phyloP scores from a whole-genome alignment of 2,113 vertebrate species.

The Hippocampus barbouri region DNA sequence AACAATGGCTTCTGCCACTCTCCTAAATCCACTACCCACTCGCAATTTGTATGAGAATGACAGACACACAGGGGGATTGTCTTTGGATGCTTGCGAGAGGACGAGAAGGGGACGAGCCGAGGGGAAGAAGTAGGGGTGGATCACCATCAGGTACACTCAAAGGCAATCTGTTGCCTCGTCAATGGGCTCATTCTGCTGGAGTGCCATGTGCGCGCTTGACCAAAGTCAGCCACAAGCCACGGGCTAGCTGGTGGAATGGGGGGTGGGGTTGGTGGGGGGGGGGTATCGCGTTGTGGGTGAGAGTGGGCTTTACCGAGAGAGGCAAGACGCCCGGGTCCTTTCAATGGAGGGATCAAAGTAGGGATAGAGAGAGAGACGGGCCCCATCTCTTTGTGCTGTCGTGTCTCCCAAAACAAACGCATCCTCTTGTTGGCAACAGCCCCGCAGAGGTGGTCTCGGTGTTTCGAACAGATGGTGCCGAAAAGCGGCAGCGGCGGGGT shows the following conservation, averaged over 20 bases:
- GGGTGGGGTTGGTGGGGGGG: background rate
- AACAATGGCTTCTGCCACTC: slow-evolving; percentile 64
- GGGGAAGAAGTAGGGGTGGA: slow-evolving; percentile 39
- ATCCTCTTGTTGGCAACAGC: slow-evolving; percentile 52
- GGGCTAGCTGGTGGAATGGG: slow-evolving; percentile 6
- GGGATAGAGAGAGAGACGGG: slow-evolving; percentile 49
- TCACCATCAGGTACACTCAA: slow-evolving; percentile 67
- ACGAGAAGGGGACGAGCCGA: slow-evolving; percentile 13
- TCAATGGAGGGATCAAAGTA: slow-evolving; percentile 64
- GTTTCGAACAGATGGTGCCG: slow-evolving; percentile 58
- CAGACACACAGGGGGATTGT: slow-evolving; percentile 56
- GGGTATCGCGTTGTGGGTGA: background rate
- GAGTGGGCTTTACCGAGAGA: slow-evolving; percentile 7
- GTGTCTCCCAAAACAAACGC: slow-evolving; percentile 66
- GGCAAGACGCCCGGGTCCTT: slow-evolving; percentile 41
- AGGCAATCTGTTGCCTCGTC: slow-evolving; percentile 70
- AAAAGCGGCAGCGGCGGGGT: slow-evolving; percentile 20
- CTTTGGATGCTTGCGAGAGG: slow-evolving; percentile 49
- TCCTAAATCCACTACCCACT: slow-evolving; percentile 65
- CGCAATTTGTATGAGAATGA: slow-evolving; percentile 67
- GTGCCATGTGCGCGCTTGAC: slow-evolving; percentile 45
- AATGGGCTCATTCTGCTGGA: slow-evolving; percentile 68
- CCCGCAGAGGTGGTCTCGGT: slow-evolving; percentile 26
- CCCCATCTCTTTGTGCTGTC: slow-evolving; percentile 60
- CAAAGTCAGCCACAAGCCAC: slow-evolving; percentile 19